Evolutionary conservation across 2,888 invertebrate genomes (phyloP).

Genomic region (Alloplasta piceator): DNA sequence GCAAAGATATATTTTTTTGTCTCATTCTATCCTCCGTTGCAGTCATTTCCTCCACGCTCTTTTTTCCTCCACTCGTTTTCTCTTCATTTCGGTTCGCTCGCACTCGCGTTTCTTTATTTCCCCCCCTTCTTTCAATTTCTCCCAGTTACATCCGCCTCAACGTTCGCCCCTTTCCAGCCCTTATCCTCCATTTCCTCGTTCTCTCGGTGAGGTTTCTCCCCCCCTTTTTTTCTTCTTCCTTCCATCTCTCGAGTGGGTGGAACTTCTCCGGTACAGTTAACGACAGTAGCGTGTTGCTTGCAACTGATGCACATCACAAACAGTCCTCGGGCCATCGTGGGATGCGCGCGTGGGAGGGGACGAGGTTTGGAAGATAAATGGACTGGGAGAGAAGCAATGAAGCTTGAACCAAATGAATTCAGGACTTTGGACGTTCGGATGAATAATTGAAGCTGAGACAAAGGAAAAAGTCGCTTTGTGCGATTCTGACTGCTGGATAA

Average conservation of each 20-base stretch:
- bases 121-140: constrained; percentile 37
- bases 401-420: constrained; percentile 48
- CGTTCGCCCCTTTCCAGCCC: not conserved
- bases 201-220: constrained; percentile 1
- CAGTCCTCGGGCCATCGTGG: constrained; percentile 25
- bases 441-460: not conserved
- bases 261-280: constrained; percentile 18
- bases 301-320: constrained; percentile 52
- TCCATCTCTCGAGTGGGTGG: constrained; percentile 14
- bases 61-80: constrained; percentile 39
- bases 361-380: too few species aligned
- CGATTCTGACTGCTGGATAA: too few species aligned
- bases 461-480: not conserved
- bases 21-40: constrained; percentile 8
- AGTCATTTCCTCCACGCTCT: constrained; percentile 26
- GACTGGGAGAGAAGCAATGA: too few species aligned
- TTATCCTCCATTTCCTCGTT: not conserved
- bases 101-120: constrained; percentile 14
- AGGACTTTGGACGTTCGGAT: constrained; percentile 24
- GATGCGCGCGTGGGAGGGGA: too few species aligned
- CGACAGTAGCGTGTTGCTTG: constrained; percentile 9
- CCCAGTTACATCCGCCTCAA: constrained; percentile 8
- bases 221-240: not conserved
- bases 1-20: constrained; percentile 31
- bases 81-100: constrained; percentile 29